A percentile compares a stretch with the other conserved stretches of the same genome.
phyloP scores from a whole-genome alignment of 2,888 invertebrate species.

The Cantharis flavilabris region DNA sequence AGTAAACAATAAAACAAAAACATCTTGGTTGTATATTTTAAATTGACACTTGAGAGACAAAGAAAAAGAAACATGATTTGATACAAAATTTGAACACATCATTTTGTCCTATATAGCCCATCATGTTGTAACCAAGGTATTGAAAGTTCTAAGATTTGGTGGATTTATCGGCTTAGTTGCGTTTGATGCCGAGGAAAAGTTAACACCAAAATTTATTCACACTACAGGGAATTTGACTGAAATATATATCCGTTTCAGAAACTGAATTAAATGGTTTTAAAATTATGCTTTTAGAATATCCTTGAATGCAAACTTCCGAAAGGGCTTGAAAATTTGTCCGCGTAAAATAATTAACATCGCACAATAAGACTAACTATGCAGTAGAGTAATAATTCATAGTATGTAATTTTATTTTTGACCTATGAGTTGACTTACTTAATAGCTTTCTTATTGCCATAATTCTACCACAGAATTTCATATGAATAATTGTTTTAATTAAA shows the following conservation, averaged over 20 bases:
- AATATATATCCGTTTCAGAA: background rate
- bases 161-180: background rate
- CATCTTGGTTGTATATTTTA: too few species aligned
- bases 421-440: background rate
- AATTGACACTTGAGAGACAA: background rate
- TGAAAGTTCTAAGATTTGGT: background rate
- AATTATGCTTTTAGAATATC: background rate
- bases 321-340: background rate
- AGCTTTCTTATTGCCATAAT: too few species aligned
- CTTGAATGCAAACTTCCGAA: background rate
- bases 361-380: background rate
- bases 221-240: background rate
- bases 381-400: too few species aligned
- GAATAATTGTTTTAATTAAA: too few species aligned
- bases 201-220: background rate
- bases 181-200: background rate
- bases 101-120: background rate
- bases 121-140: background rate
- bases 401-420: background rate
- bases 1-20: too few species aligned
- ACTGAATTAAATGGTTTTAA: background rate
- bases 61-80: background rate
- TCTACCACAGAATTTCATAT: too few species aligned
- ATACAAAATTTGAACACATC: background rate
- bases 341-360: background rate